Percentiles rank a stretch among this genome's conserved stretches.
phyloP scores from a whole-genome alignment of 2,113 vertebrate species.

The Microcebus griseorufus region DNA sequence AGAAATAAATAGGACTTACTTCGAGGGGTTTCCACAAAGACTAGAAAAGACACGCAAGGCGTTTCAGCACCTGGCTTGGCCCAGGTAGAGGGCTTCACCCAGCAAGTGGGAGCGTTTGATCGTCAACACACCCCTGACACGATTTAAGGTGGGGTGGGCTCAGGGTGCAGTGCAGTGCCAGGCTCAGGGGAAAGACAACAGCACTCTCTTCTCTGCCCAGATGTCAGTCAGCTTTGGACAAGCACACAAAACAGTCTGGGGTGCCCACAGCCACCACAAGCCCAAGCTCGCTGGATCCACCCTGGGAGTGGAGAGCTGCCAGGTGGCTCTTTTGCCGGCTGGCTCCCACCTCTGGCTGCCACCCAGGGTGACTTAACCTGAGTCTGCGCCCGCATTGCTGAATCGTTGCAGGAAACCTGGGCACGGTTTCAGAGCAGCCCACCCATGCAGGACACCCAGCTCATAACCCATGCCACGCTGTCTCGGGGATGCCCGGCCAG shows the following conservation, averaged over 20 bases:
- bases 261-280: neutral
- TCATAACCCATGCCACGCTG: rapidly evolving
- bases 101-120: neutral
- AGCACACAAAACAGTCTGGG: neutral
- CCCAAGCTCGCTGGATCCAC: neutral
- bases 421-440: neutral
- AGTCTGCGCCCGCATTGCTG: neutral
- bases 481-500: neutral
- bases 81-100: too few species aligned
- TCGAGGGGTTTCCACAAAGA: neutral
- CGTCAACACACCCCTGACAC: neutral
- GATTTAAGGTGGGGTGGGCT: neutral
- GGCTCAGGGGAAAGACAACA: neutral
- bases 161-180: rapidly evolving
- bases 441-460: neutral
- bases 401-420: neutral
- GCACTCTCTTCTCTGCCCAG: neutral
- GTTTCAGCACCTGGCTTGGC: neutral
- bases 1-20: neutral
- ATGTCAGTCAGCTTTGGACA: neutral
- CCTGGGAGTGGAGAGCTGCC: neutral
- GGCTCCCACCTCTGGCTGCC: conserved; percentile 46
- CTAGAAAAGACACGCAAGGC: too few species aligned
- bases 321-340: conserved; percentile 46
- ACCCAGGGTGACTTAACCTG: conserved; percentile 25